Evolutionary conservation across 2,888 invertebrate species (phyloP), one percentile per base, ranked within the genome.

Genomic region (Heliconius ismenius): DNA sequence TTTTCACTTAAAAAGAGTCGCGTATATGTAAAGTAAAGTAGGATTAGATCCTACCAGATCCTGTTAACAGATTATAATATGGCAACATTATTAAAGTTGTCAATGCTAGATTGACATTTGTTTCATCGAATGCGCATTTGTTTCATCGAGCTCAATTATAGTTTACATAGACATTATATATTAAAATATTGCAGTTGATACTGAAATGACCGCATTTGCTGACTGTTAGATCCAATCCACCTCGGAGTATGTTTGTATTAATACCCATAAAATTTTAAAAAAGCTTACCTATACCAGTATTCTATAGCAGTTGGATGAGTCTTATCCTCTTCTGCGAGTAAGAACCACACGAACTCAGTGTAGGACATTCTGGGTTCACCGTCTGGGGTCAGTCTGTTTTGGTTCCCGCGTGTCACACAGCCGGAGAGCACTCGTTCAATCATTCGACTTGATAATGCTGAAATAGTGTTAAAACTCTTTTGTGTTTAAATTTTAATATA

Each of bases 291-390:
- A 92, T 98, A 98, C 98, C 98, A 98, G 91, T 98, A 98, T 88
- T 98, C 98, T 78, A 98, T 97, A 79, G 98, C 98, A 15, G 98
- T 98, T 15, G 98, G 98, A 90, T 99, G 98, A 81, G 97, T 96
- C 91, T 99, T 99, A 92, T 99, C 99, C 91, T 99, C 99, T 89
- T 99, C 99, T 60, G 99, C 98, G 11, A 99, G 95, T 77, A 99
- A 95, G 92, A 99, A 99, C 98, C 99, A 99, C 9, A 99, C 99
- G 92, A 99, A 99, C 91, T 99, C 99, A 1, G 98, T 98, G 91
- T 99, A 99, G 64, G 98, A 98, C 98, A 99, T 99, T 86, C 97
- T 96, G 32, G 96, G 96, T 83, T 96, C 96, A 2, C 95, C 95
- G 75, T 94, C 95, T 0, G 95, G 91, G 0, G 94, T 92, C 76